Conservation (phyloP, 2,888 invertebrate genomes). For the Hydroisotoma schaefferi region DNA sequence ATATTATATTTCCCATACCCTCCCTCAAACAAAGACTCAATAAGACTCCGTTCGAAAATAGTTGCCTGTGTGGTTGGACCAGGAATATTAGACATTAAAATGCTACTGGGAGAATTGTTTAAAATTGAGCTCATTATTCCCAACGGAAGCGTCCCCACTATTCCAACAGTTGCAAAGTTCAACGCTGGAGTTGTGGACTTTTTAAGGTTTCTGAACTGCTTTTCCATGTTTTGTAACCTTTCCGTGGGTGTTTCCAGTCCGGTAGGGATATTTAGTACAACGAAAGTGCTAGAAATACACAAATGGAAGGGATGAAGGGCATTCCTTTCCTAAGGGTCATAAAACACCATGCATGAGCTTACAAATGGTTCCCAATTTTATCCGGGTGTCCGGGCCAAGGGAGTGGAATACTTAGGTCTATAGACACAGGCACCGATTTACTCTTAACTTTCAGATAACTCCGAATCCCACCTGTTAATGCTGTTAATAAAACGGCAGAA, state of each 20-base stretch:
- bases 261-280: neutral
- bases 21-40: constrained; percentile 1
- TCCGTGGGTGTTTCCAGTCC: neutral
- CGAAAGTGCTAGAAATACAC: constrained; percentile 7
- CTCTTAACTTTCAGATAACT: neutral
- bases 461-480: constrained; percentile 3
- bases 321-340: no score
- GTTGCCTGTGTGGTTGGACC: neutral
- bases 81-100: neutral
- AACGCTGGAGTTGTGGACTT: constrained; percentile 1
- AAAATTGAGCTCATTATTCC: neutral
- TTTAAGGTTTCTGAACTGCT: neutral
- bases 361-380: constrained; percentile 7
- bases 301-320: no score
- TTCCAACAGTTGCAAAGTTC: neutral
- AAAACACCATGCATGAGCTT: no score
- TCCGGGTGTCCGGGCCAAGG: constrained; percentile 9
- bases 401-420: constrained; percentile 3
- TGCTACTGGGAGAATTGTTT: neutral
- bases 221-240: neutral
- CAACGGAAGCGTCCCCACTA: neutral
- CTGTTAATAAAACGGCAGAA: neutral
- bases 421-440: neutral
- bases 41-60: neutral
- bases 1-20: neutral